phyloP scores from a whole-genome alignment of 2,888 invertebrate genomes.

The Saturnia japonica region DNA sequence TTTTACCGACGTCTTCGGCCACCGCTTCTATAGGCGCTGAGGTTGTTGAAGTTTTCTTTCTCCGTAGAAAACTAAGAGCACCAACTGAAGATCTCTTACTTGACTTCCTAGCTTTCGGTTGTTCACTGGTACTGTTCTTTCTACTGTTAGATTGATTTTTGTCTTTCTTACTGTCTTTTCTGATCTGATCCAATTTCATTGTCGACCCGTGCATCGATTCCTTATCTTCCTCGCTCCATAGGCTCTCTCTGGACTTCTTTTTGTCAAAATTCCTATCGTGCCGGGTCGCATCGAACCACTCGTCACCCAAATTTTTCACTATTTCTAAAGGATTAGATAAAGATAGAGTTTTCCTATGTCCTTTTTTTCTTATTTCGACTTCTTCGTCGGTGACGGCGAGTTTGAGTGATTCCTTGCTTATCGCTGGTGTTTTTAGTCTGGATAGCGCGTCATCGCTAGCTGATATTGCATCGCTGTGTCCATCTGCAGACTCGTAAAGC shows the following conservation, averaged over 20 bases:
- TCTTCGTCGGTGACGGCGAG: conserved; percentile 76
- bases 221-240: conserved; percentile 77
- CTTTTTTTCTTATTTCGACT: conserved; percentile 65
- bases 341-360: conserved; percentile 77
- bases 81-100: conserved; percentile 74
- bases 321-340: conserved; percentile 76
- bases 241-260: conserved; percentile 74
- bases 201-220: conserved; percentile 70
- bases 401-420: conserved; percentile 76
- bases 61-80: conserved; percentile 68
- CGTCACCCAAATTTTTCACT: conserved; percentile 73
- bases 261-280: conserved; percentile 66
- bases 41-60: conserved; percentile 71
- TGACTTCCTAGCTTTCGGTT: conserved; percentile 65
- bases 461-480: conserved; percentile 73
- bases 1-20: conserved; percentile 60
- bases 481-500: conserved; percentile 75
- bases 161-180: conserved; percentile 71
- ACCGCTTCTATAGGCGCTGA: conserved; percentile 68
- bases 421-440: conserved; percentile 67
- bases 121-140: conserved; percentile 62
- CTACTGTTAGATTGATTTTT: conserved; percentile 57
- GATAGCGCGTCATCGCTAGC: conserved; percentile 73
- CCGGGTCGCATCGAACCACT: conserved; percentile 70
- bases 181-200: conserved; percentile 62